Evolutionary conservation across 2,888 invertebrate genomes (phyloP).

Genomic region (Scrobipalpa atriplicella): DNA sequence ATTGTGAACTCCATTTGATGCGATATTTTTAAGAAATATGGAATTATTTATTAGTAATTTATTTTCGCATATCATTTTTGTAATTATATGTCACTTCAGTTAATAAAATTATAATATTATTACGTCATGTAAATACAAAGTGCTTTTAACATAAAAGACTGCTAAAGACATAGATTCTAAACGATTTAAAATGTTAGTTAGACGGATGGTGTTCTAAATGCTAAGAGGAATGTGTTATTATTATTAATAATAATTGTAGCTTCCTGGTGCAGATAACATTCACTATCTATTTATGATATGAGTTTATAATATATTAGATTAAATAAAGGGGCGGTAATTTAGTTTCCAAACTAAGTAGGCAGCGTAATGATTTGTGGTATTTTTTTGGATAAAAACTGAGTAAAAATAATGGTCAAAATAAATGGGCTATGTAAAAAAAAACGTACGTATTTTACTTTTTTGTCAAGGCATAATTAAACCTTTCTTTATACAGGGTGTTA

Average conservation of each 20-base stretch:
- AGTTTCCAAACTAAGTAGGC: background rate
- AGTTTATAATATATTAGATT: background rate
- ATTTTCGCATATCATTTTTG: no score
- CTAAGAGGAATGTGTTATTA: background rate
- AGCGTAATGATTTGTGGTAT: no score
- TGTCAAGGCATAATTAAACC: no score
- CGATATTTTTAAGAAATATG: no score
- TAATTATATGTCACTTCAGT: background rate
- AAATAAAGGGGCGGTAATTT: background rate
- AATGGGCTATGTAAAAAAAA: no score
- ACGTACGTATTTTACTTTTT: no score
- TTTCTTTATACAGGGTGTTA: no score
- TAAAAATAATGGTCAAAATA: no score
- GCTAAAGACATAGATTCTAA: slow-evolving; percentile 32
- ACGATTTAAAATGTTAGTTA: background rate
- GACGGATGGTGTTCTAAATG: slow-evolving; percentile 16
- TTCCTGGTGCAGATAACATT: background rate
- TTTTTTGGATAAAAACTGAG: no score
- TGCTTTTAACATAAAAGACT: slow-evolving; percentile 39
- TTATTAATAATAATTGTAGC: background rate
- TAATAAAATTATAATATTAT: background rate
- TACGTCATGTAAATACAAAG: slow-evolving; percentile 35
- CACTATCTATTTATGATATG: background rate
- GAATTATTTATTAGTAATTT: no score
- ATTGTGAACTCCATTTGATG: no score